Evolutionary conservation across 2,797 vertebrate genomes (phyloP).

Genomic region (Lophotriccus pileatus): DNA sequence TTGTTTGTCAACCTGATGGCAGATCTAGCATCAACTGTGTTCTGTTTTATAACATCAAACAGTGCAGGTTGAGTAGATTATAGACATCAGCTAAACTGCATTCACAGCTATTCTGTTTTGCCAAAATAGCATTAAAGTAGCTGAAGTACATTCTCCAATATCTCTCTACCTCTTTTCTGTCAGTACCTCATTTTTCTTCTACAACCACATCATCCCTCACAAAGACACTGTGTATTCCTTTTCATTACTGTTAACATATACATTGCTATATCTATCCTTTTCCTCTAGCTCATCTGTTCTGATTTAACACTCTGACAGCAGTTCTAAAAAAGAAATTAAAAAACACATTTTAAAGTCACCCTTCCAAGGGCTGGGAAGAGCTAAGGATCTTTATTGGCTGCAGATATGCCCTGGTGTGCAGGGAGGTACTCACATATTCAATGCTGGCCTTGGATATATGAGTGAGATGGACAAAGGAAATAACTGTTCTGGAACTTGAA

Average conservation of each 20-base stretch:
- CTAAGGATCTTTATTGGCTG: background rate
- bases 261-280: background rate
- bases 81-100: background rate
- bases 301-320: background rate
- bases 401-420: background rate
- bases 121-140: background rate
- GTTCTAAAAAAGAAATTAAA: background rate
- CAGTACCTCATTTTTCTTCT: background rate
- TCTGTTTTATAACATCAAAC: background rate
- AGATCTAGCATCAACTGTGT: background rate
- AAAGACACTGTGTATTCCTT: background rate
- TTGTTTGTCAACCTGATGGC: background rate
- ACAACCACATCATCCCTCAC: background rate
- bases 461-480: background rate
- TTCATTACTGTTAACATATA: background rate
- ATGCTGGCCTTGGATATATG: rapidly evolving
- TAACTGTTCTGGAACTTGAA: background rate
- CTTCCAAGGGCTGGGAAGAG: background rate
- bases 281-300: background rate
- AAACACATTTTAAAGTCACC: background rate
- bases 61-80: background rate
- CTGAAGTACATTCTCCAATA: background rate
- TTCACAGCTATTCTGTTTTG: background rate
- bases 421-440: rapidly evolving
- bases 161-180: background rate